Evolutionary conservation across 2,113 vertebrate species (phyloP).

Genomic region (Panthera tigris): DNA sequence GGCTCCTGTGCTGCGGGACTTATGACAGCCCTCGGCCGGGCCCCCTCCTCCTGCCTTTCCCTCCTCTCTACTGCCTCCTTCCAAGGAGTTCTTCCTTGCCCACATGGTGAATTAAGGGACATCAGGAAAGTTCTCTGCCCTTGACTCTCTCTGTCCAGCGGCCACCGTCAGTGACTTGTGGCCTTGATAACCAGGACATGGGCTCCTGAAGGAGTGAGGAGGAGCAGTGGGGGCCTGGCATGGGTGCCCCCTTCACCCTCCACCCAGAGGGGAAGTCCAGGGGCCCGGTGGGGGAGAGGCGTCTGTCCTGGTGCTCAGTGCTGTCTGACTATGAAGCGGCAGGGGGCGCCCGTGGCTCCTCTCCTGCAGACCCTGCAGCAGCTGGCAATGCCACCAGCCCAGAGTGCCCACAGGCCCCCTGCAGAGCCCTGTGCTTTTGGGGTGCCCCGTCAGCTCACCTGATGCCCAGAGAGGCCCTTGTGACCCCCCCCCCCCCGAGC

Average conservation of each 20-base stretch:
- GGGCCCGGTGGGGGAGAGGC: not conserved
- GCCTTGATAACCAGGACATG: not conserved
- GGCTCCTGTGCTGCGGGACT: not conserved
- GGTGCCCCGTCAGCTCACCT: not conserved
- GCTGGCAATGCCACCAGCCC: not conserved
- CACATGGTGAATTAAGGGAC: not conserved
- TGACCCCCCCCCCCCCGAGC: no score
- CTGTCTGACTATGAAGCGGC: not conserved
- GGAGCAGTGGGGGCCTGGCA: no score
- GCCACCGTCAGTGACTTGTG: not conserved
- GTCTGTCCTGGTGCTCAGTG: not conserved
- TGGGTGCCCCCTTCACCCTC: rapidly evolving
- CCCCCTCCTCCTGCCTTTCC: not conserved
- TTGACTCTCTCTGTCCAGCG: not conserved
- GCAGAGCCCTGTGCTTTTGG: not conserved
- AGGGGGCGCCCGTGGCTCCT: slow-evolving; percentile 23
- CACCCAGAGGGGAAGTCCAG: no score
- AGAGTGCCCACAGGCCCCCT: rapidly evolving
- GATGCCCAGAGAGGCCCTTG: not conserved
- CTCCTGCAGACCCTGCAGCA: rapidly evolving
- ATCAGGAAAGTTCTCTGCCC: not conserved
- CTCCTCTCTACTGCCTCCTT: not conserved
- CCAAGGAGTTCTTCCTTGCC: not conserved
- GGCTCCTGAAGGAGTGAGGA: not conserved
- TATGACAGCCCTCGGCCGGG: not conserved